Conservation (phyloP, 2,888 invertebrate genomes). For the Ochropleura leucogaster region DNA sequence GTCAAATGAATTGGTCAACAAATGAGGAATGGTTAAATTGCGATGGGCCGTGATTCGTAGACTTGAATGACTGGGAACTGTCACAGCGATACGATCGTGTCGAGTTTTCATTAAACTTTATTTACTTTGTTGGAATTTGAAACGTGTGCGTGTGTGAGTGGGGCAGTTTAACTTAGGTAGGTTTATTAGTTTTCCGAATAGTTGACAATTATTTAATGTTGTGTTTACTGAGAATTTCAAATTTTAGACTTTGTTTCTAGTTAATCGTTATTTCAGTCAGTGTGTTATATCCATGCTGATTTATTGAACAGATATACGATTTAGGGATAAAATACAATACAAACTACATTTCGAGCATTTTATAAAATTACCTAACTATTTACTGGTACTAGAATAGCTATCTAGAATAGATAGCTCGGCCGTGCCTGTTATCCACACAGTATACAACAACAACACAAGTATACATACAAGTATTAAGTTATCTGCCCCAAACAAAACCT, state of each 20-base stretch:
- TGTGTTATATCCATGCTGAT: neutral
- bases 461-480: too few relatives aligned
- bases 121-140: constrained; percentile 24
- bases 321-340: too few relatives aligned
- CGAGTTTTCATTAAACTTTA: constrained; percentile 41
- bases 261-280: neutral
- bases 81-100: constrained; percentile 27
- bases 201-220: neutral
- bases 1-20: constrained; percentile 29
- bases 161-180: neutral
- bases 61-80: constrained; percentile 25
- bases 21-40: constrained; percentile 32
- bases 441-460: too few relatives aligned
- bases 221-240: neutral
- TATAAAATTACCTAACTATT: too few relatives aligned
- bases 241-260: neutral
- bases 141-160: constrained; percentile 7
- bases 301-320: neutral
- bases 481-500: too few relatives aligned
- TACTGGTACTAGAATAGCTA: too few relatives aligned
- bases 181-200: constrained; percentile 17
- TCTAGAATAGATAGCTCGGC: too few relatives aligned
- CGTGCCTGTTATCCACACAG: too few relatives aligned
- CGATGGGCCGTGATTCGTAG: constrained; percentile 1
- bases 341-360: too few relatives aligned